These are phyloP conservation scores for Proterorhinus semilunaris DNA, from an alignment of 2,113 vertebrate genomes.

Conservation along the genomic window DNA sequence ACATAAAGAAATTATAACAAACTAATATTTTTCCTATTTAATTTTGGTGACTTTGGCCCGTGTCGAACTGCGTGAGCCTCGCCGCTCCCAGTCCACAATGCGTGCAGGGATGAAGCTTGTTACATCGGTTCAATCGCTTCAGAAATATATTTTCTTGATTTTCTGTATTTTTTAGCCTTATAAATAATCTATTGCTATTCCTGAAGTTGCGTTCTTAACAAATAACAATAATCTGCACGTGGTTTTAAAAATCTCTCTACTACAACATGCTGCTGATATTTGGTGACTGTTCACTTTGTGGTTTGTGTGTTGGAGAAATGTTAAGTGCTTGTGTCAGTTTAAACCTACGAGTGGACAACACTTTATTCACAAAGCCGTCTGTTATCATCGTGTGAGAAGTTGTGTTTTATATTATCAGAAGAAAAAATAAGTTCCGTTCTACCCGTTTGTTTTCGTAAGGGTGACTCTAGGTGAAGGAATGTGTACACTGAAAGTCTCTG, in stretches of 20 bases:
- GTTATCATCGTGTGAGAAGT: slow-evolving; percentile 75
- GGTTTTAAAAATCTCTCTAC: slow-evolving; percentile 56
- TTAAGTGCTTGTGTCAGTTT: slow-evolving; percentile 72
- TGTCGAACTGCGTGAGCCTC: slow-evolving; percentile 79
- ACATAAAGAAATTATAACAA: slow-evolving; percentile 66
- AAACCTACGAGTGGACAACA: slow-evolving; percentile 67
- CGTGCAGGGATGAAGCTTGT: slow-evolving; percentile 81
- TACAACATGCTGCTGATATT: slow-evolving; percentile 74
- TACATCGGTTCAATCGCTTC: slow-evolving; percentile 75
- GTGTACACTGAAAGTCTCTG: slow-evolving; percentile 56
- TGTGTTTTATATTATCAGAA: slow-evolving; percentile 72
- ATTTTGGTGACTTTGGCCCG: slow-evolving; percentile 81
- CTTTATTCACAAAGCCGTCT: slow-evolving; percentile 68
- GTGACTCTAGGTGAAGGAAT: slow-evolving; percentile 51
- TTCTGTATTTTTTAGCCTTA: slow-evolving; percentile 62
- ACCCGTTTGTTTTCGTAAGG: slow-evolving; percentile 36
- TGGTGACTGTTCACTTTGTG: slow-evolving; percentile 74
- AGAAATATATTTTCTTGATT: slow-evolving; percentile 67
- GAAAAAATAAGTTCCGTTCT: slow-evolving; percentile 38
- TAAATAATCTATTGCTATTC: slow-evolving; percentile 58
- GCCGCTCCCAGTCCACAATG: slow-evolving; percentile 71
- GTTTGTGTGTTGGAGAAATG: slow-evolving; percentile 71
- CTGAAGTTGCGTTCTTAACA: slow-evolving; percentile 59
- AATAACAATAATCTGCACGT: slow-evolving; percentile 70
- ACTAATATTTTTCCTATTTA: slow-evolving; percentile 75